phyloP scores from a whole-genome alignment of 2,113 vertebrate species.

The Pithys albifrons region DNA sequence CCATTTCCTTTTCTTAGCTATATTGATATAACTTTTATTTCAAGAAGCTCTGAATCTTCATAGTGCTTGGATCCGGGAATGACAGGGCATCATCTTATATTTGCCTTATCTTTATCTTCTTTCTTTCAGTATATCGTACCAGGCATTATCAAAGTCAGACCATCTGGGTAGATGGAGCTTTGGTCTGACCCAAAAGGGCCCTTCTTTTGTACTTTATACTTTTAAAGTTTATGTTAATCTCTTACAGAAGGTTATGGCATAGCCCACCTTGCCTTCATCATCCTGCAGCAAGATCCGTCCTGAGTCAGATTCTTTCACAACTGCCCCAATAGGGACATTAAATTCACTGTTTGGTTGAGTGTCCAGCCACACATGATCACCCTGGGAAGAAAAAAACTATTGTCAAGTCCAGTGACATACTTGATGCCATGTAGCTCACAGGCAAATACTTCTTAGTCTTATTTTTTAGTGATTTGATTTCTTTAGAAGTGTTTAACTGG shows the following conservation, averaged over 20 bases:
- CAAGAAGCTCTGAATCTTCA: background rate
- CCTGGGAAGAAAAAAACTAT: conserved; percentile 71
- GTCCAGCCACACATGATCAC: conserved; percentile 93
- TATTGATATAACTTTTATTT: background rate
- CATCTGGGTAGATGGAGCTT: background rate
- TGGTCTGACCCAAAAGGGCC: background rate
- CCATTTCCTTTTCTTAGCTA: background rate
- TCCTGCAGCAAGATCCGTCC: conserved; percentile 87
- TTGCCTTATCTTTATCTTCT: background rate
- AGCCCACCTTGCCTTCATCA: conserved; percentile 93
- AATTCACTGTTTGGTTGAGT: conserved; percentile 53
- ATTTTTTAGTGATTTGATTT: background rate
- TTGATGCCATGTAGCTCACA: background rate
- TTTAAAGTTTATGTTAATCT: background rate
- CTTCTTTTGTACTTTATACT: background rate
- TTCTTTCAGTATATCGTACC: background rate
- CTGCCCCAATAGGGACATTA: conserved; percentile 84
- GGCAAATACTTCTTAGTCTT: background rate
- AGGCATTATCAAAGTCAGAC: background rate
- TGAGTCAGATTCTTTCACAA: conserved; percentile 82
- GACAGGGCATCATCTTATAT: background rate
- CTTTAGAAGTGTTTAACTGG: background rate
- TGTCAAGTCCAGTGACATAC: background rate
- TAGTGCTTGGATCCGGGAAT: background rate
- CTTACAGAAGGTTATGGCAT: background rate